These are phyloP conservation scores for Brevimyrus niger DNA, from an alignment of 2,113 vertebrate species.

Conservation along the genomic window DNA sequence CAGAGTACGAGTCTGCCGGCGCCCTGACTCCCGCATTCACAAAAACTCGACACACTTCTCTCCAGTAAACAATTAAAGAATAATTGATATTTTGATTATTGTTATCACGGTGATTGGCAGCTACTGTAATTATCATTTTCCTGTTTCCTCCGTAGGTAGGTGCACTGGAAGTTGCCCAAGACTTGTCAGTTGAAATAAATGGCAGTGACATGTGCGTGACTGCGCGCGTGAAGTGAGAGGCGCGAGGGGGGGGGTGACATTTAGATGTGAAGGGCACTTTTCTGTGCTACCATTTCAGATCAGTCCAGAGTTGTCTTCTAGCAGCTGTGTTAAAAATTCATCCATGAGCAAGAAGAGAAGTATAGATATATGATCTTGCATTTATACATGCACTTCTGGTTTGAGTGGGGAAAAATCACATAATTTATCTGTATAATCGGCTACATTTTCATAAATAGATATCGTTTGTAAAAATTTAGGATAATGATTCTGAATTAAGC, in stretches of 20 bases:
- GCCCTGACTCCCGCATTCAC: background rate
- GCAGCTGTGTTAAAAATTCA: background rate
- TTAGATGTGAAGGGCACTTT: background rate
- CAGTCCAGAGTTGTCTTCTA: background rate
- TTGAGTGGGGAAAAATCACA: background rate
- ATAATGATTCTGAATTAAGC: background rate
- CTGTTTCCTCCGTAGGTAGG: background rate
- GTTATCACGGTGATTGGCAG: background rate
- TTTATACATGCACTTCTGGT: background rate
- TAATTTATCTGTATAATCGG: background rate
- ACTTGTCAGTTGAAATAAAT: background rate
- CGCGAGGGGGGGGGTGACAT: background rate
- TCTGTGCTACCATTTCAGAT: background rate
- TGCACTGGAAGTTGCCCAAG: background rate
- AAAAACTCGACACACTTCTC: background rate
- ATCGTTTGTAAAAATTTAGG: background rate
- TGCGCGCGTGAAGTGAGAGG: background rate
- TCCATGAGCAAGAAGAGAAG: background rate
- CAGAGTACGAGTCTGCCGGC: background rate
- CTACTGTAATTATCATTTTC: slow-evolving; percentile 6
- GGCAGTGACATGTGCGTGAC: background rate
- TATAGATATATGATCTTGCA: background rate
- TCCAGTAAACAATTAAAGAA: background rate
- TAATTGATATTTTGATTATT: slow-evolving; percentile 5
- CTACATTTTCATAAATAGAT: background rate